Evolutionary conservation across 2,797 vertebrate species (phyloP).

Genomic region (Malacoctenus gilli): DNA sequence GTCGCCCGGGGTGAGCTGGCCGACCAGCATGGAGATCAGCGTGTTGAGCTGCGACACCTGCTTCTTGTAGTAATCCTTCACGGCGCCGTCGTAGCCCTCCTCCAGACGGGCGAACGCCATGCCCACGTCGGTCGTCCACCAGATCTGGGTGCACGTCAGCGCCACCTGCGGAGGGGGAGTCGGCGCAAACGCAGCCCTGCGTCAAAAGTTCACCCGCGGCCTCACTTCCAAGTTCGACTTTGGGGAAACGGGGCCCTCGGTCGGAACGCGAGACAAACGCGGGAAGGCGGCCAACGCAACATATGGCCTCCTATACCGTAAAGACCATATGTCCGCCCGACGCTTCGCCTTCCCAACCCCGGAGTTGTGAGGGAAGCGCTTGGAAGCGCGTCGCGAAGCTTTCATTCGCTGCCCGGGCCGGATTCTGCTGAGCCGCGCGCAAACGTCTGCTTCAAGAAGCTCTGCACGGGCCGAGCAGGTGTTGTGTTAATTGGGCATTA

Average conservation of each 20-base stretch:
- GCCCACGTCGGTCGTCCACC: conserved; percentile 93
- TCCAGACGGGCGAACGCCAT: conserved; percentile 91
- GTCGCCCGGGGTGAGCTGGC: conserved; percentile 89
- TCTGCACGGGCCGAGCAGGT: neutral
- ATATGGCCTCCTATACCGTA: neutral
- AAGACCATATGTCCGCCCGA: conserved; percentile 8
- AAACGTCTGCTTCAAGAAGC: conserved; percentile 20
- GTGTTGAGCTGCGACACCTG: conserved; percentile 87
- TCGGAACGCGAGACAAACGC: conserved; percentile 3
- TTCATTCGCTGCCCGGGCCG: too few relatives aligned
- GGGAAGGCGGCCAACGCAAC: neutral
- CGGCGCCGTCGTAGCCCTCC: conserved; percentile 90
- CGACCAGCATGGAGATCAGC: conserved; percentile 92
- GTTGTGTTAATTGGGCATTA: conserved; percentile 12
- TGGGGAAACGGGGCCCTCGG: too few relatives aligned
- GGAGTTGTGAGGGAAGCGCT: conserved; percentile 2
- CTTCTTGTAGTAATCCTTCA: conserved; percentile 95
- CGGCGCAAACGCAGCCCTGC: neutral
- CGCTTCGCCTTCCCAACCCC: neutral
- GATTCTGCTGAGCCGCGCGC: conserved; percentile 17
- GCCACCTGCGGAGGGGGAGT: conserved; percentile 83
- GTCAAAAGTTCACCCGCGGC: neutral
- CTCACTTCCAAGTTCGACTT: conserved; percentile 3
- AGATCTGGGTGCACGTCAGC: conserved; percentile 93
- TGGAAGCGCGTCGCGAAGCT: conserved; percentile 11